Evolutionary conservation across 1,140 invertebrate genomes (phyloP).

Genomic region (Drosophila lowei): DNA sequence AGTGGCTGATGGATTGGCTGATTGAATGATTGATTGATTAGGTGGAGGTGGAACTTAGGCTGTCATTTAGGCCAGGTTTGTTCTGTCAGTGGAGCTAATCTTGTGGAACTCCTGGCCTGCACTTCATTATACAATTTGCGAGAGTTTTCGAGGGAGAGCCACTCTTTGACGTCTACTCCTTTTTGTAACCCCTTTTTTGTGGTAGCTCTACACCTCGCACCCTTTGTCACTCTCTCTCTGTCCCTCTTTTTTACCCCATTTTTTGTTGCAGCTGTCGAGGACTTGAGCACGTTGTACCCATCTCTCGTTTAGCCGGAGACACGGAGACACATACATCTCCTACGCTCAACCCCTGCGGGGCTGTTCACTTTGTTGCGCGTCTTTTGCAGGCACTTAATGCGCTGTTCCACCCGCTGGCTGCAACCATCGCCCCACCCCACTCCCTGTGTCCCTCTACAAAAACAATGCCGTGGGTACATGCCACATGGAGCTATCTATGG

Average conservation of each 20-base stretch:
- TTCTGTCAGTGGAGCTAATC: conserved; percentile 19
- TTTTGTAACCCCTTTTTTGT: no score
- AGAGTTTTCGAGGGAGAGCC: no score
- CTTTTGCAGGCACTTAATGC: conserved; percentile 80
- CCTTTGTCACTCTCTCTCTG: not conserved
- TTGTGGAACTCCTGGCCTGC: conserved; percentile 6
- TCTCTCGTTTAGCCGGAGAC: conserved; percentile 7
- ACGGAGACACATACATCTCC: not conserved
- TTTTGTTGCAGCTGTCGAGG: conserved; percentile 24
- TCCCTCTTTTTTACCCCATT: not conserved
- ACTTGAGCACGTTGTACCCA: conserved; percentile 71
- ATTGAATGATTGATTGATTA: not conserved
- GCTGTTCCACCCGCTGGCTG: conserved; percentile 22
- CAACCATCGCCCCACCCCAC: not conserved
- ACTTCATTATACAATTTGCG: conserved; percentile 33
- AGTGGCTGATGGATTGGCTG: conserved; percentile 27
- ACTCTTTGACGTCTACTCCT: no score
- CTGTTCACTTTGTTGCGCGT: conserved; percentile 66
- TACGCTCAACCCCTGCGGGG: conserved; percentile 5
- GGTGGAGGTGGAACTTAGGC: conserved; percentile 4
- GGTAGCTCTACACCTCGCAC: not conserved
- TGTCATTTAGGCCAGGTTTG: not conserved
- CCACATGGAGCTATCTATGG: conserved; percentile 15
- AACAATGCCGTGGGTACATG: conserved; percentile 63
- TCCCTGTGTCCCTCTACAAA: conserved; percentile 25